Base-by-base conservation (phyloP, 2,797 vertebrate species). In the Sebastes taczanowskii region DNA sequence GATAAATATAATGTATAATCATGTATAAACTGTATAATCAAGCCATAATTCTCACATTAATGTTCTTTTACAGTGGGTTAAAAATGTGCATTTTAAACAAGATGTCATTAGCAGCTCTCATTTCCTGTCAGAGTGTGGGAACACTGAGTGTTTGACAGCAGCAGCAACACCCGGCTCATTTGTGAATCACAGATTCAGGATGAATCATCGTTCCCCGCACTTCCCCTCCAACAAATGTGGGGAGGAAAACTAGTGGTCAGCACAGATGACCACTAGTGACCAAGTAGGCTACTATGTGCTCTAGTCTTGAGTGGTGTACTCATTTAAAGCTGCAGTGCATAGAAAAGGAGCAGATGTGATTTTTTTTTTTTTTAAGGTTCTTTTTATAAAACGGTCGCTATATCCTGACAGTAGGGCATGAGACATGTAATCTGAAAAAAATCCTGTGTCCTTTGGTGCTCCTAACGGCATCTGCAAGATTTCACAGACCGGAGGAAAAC, bases 171-270 rank as follows among this genome's bases (percentile, higher is more conserved):
- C 49, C 27, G 3, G 80, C 85, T 88, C 85, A 80, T 87, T 88
- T 81, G 82, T 85, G 88, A 58, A 85, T 88, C 83, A 84, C 86
- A 91, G 46, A 86, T 88, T 77, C 71, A 52, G 83, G 75, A 88
- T 94, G 91, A 91, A 86, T 92, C 91, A 93, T 88, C 59, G 14
- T 65, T 68, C 70, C 56, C 71, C 81, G 82, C 88, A 81, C 80
- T 92, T 86, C 68, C 58, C 78, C 14, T 88, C 82, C 78, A 81
- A 82, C 74, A 46, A 46, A 46, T 75, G 82, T 78, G 72, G 82
- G 81, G 85, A 74, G 71, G 74, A 76, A 71, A 85, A 67, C 77
- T 42, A 62, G 66, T 56, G 67, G 77, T 84, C 81, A 66, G 71
- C 69, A 58, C 81, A 82, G 83, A 88, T 77, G 78, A 85, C 63